These are phyloP conservation scores for Megathymus violae DNA, from an alignment of 1,140 invertebrate genomes.

Conservation along the genomic window DNA sequence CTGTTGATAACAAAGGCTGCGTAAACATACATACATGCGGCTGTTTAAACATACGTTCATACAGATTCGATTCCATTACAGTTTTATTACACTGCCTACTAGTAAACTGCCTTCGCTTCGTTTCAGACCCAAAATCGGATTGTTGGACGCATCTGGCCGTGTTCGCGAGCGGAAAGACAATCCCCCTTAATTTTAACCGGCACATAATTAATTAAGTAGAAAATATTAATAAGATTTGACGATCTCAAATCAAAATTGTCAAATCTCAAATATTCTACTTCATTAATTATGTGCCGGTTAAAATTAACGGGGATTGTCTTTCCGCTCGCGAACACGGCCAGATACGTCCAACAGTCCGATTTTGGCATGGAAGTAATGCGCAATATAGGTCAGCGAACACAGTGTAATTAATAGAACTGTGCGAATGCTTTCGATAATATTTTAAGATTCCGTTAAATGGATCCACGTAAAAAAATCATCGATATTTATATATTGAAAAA, in stretches of 20 bases:
- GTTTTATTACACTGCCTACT: too few species aligned
- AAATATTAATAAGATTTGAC: too few species aligned
- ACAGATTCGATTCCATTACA: too few species aligned
- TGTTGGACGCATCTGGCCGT: conserved; percentile 11
- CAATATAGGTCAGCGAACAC: conserved; percentile 4
- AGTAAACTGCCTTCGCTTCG: too few species aligned
- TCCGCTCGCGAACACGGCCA: conserved; percentile 3
- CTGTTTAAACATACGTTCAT: too few species aligned
- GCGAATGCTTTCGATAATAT: too few species aligned
- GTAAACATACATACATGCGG: too few species aligned
- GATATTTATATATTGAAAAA: too few species aligned
- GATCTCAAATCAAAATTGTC: too few species aligned
- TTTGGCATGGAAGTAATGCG: conserved; percentile 16
- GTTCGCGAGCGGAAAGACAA: conserved; percentile 6
- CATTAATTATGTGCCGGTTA: background rate
- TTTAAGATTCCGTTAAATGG: too few species aligned
- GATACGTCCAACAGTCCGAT: conserved; percentile 3
- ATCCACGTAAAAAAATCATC: too few species aligned
- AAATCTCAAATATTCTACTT: background rate
- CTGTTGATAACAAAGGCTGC: too few species aligned
- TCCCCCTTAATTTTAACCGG: conserved; percentile 14
- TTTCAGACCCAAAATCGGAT: conserved; percentile 5
- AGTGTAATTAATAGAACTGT: background rate
- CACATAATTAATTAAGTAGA: background rate
- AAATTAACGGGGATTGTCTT: conserved; percentile 17